These are phyloP conservation scores for Carettochelys insculpta DNA, from an alignment of 2,113 vertebrate species.

Conservation along the genomic window DNA sequence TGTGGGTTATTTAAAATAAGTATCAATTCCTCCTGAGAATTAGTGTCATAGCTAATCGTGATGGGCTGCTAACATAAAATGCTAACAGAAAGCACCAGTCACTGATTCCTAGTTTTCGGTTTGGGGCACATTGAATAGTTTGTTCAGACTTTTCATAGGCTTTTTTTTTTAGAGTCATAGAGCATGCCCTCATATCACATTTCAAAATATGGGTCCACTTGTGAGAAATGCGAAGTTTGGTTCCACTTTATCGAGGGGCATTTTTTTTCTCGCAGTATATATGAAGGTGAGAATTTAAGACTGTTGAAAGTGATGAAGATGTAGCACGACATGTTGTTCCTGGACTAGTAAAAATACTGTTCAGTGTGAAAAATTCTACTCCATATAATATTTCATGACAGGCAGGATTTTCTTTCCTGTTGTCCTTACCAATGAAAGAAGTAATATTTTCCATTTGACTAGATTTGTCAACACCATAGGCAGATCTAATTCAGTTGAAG, in stretches of 20 bases:
- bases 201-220: neutral
- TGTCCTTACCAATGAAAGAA: neutral
- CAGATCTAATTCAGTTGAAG: neutral
- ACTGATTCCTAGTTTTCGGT: slow-evolving; percentile 69
- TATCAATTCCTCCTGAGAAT: slow-evolving; percentile 34
- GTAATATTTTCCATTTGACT: neutral
- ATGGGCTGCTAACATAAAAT: slow-evolving; percentile 58
- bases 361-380: neutral
- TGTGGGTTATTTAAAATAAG: slow-evolving; percentile 69
- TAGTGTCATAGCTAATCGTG: slow-evolving; percentile 60
- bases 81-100: slow-evolving; percentile 26
- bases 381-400: neutral
- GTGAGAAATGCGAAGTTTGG: neutral
- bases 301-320: neutral
- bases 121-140: slow-evolving; percentile 77
- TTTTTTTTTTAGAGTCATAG: neutral
- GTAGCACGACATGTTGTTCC: neutral
- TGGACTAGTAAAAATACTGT: neutral
- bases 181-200: neutral
- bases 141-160: slow-evolving; percentile 61
- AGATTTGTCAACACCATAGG: neutral
- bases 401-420: neutral
- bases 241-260: neutral
- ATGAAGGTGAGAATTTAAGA: neutral
- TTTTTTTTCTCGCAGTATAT: neutral